These are phyloP conservation scores for Aricia artaxerxes DNA, from an alignment of 2,888 invertebrate genomes.

Conservation along the genomic window DNA sequence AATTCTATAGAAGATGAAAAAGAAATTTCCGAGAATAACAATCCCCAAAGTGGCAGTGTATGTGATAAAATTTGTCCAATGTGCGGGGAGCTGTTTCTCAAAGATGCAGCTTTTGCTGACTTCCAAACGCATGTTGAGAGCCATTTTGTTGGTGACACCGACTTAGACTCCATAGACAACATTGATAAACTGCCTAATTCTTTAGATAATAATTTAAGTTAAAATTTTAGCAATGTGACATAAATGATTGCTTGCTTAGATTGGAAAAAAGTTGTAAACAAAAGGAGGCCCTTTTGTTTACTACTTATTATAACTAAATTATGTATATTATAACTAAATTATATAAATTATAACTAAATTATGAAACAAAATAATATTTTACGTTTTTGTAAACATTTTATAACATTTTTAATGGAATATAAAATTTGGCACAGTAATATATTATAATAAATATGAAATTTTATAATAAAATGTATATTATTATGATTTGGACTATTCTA, in stretches of 20 bases:
- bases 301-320: too few relatives aligned
- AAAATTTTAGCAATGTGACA: not conserved
- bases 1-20: constrained; percentile 56
- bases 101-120: constrained; percentile 79
- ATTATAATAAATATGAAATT: not conserved
- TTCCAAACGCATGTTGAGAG: constrained; percentile 89
- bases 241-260: not conserved
- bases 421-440: not conserved
- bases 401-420: not conserved
- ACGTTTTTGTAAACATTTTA: not conserved
- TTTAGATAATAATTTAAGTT: constrained; percentile 51
- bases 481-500: too few relatives aligned
- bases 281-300: too few relatives aligned
- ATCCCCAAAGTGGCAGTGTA: constrained; percentile 42
- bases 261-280: not conserved
- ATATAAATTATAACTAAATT: too few relatives aligned
- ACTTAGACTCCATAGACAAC: constrained; percentile 76
- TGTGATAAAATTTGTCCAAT: constrained; percentile 86
- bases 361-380: not conserved
- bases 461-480: not conserved
- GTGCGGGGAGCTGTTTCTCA: constrained; percentile 84
- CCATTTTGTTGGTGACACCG: constrained; percentile 84
- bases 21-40: constrained; percentile 49
- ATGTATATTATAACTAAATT: too few relatives aligned
- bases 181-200: constrained; percentile 75